Evolutionary conservation across 2,113 vertebrate genomes (phyloP), one percentile per base, ranked within the genome.

Genomic region (Grammomys dolichurus): DNA sequence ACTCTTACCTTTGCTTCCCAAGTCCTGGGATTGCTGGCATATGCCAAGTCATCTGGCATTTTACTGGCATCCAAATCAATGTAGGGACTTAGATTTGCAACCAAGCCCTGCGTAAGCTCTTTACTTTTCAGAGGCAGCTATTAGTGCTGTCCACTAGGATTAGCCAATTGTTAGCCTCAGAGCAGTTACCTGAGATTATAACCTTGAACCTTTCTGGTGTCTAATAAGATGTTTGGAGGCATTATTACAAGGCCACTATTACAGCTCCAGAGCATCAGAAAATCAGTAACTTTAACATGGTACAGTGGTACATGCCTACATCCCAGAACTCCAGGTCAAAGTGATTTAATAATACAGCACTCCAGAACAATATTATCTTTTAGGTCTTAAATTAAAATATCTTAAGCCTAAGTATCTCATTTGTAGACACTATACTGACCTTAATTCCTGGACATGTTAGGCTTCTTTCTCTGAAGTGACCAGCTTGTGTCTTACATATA

Each of bases 1-100:
- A 85, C 58, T 82, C 60, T 65, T 67, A 48, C 60, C 58, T 69
- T 46, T 69, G 63, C 17, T 65, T 69, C 43, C 84, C 28, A 67
- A 86, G 60, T 67, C 20, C 40, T 67, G 40, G 60, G 43, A 86
- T 48, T 48, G 19, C 17, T 33, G 82, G 60, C 82, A 86, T 4
- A 51, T 48, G 56, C 10, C 80, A 82, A 22, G 28, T 12, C 20
- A 48, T 43, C 48, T 75, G 54, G 54, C 17, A 75, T 75, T n/a
- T 75, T 75, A 75, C n/a, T 75, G 72, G 72, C 77, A 24, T 95
- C 73, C 89, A 92, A 80, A 63, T 40, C 84, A 90, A 84, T 43
- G 69, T 54, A 73, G 7, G 14, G 0, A 70, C 33, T 43, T 46
- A 89, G 33, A 48, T 56, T 48, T 33, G 88, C 67, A 95, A 80